phyloP scores from a whole-genome alignment of 2,797 vertebrate species.

The Takifugu rubripes region DNA sequence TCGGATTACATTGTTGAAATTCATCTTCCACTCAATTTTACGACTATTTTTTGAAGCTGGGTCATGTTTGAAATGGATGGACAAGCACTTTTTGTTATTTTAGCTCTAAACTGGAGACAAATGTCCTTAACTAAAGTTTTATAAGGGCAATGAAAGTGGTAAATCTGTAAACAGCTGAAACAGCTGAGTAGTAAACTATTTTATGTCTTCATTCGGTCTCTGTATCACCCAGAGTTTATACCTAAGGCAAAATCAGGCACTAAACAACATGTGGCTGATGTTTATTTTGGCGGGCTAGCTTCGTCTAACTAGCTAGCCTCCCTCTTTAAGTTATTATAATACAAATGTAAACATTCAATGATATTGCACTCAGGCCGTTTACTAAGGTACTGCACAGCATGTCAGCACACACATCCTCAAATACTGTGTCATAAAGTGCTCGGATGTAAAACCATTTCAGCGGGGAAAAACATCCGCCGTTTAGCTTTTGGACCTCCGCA shows the following conservation, averaged over 20 bases:
- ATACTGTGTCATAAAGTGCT: conserved; percentile 68
- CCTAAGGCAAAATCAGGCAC: conserved; percentile 64
- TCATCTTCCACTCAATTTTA: neutral
- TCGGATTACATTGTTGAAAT: no score
- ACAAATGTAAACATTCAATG: conserved; percentile 73
- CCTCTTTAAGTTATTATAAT: conserved; percentile 49
- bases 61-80: conserved; percentile 1
- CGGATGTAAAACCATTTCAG: conserved; percentile 52
- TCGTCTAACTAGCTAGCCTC: conserved; percentile 22
- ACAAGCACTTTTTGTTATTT: neutral
- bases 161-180: conserved; percentile 4
- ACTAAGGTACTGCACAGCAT: conserved; percentile 37
- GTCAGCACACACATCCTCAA: conserved; percentile 43
- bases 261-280: conserved; percentile 45
- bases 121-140: conserved; percentile 24
- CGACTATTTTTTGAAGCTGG: neutral
- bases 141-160: conserved; percentile 11
- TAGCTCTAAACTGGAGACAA: neutral
- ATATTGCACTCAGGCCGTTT: conserved; percentile 66
- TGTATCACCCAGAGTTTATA: conserved; percentile 32
- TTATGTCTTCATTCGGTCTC: conserved; percentile 7
- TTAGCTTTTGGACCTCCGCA: conserved; percentile 21
- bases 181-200: conserved; percentile 28
- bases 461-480: conserved; percentile 24
- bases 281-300: conserved; percentile 36